Evolutionary conservation across 1,140 invertebrate genomes (phyloP), one percentile per base, ranked within the genome.

Genomic region (Micrasema longulum): DNA sequence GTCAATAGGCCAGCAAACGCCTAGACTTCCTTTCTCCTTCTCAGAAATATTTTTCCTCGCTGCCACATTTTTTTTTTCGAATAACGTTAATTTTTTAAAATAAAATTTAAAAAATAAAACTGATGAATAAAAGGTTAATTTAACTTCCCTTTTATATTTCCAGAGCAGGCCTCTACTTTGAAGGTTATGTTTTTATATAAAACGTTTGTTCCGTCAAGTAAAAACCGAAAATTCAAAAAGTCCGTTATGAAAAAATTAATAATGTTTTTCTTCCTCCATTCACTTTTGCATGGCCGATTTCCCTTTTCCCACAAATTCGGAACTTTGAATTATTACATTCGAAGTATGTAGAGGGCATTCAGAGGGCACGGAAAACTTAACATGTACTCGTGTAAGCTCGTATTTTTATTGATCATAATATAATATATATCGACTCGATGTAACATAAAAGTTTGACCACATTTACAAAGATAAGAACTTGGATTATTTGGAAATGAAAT

Each of bases 201-300:
- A 53, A 53, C 50, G 50, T 53, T 53, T 53, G n/a, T 53, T 53
- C 50, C n/a, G 22, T 53, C n/a, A 45, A n/a, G 43, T 2, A 31
- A 55, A 55, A 55, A 20, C 52, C n/a, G 26, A 55, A 31, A 26
- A 31, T 55, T 55, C 23, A 31, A 22, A 53, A 26, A 23, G 52
- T 55, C 52, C 23, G 23, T 6, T 23, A 55, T 31, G 52, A 55
- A 55, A 55, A 55, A 55, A 55, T 14, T 55, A 55, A 55, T 55
- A 55, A 55, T 55, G 52, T 31, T 55, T 55, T 55, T 55, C n/a
- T 55, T 55, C 14, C 23, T 55, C 10, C 50, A 23, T 55, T 23
- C 52, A 11, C 52, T 55, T 55, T 55, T 55, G 52, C 52, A 55
- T 55, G 52, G 35, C 52, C 35, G 52, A n/a, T 12, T 55, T 55